A percentile compares a stretch with the other conserved stretches of the same genome.
These are phyloP conservation scores for Zenarchopterus dispar DNA, from an alignment of 2,797 vertebrate genomes.

Conservation along the genomic window DNA sequence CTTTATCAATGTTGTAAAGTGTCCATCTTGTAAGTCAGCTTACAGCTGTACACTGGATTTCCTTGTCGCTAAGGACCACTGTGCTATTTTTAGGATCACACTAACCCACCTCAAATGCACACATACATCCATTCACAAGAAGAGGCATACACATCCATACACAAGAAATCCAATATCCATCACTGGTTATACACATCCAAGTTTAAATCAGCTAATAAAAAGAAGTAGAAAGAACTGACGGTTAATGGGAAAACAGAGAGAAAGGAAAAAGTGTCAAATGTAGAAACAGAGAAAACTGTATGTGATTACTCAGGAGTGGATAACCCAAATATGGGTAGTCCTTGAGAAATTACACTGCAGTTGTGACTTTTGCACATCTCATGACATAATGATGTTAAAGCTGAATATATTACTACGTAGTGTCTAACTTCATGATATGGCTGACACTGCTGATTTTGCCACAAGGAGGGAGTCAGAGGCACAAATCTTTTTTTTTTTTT, in stretches of 20 bases:
- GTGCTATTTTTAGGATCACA: slow-evolving; percentile 71
- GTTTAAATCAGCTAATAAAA: slow-evolving; percentile 11
- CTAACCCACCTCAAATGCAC: slow-evolving; percentile 17
- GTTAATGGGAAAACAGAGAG: slow-evolving; percentile 5
- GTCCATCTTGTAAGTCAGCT: slow-evolving; percentile 61
- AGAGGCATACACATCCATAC: slow-evolving; percentile 16
- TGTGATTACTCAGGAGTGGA: slow-evolving; percentile 33
- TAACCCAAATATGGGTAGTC: slow-evolving; percentile 45
- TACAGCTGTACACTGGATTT: slow-evolving; percentile 60
- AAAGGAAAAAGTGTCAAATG: slow-evolving; percentile 34
- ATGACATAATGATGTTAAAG: too few species aligned
- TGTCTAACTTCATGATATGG: too few species aligned
- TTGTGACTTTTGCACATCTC: slow-evolving; percentile 35
- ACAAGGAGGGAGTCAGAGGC: too few species aligned
- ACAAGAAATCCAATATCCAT: slow-evolving; percentile 17
- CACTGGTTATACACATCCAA: slow-evolving; percentile 17
- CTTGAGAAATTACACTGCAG: slow-evolving; percentile 41
- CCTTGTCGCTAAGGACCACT: slow-evolving; percentile 58
- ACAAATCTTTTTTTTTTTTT: too few species aligned
- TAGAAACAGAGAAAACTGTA: slow-evolving; percentile 12
- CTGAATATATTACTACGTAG: too few species aligned
- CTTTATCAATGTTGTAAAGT: slow-evolving; percentile 48
- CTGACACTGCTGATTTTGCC: too few species aligned
- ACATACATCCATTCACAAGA: slow-evolving; percentile 6
- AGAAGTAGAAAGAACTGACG: slow-evolving; percentile 3